Percentiles rank a stretch among this genome's conserved stretches.
Evolutionary conservation across 2,888 invertebrate species (phyloP).

Genomic region (Dyspetes luteomarginatus): DNA sequence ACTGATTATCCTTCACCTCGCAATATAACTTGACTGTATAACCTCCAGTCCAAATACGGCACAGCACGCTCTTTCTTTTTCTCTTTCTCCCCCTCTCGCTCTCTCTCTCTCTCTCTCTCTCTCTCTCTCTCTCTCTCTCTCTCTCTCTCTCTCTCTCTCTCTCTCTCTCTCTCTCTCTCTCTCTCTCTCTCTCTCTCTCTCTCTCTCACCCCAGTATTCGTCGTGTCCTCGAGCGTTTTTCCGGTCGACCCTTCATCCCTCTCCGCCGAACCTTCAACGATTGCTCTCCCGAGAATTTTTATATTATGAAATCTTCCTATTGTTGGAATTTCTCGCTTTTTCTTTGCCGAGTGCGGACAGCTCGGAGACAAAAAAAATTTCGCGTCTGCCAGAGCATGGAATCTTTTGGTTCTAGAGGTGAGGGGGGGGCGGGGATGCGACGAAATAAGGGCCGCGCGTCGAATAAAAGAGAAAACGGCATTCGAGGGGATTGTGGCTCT

Average conservation of each 20-base stretch:
- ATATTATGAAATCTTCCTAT: slow-evolving; percentile 37
- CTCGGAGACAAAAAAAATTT: slow-evolving; percentile 66
- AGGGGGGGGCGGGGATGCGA: neutral
- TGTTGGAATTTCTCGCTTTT: slow-evolving; percentile 28
- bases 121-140: neutral
- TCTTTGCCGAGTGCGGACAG: neutral
- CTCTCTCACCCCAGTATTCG: neutral
- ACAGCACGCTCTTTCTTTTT: neutral
- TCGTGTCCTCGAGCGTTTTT: slow-evolving; percentile 46
- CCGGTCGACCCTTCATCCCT: slow-evolving; percentile 35
- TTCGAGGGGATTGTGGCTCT: slow-evolving; percentile 33
- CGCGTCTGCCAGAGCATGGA: slow-evolving; percentile 71
- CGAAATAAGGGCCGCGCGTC: slow-evolving; percentile 15
- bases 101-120: neutral
- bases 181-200: neutral
- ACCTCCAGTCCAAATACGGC: neutral
- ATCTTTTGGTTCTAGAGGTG: slow-evolving; percentile 17
- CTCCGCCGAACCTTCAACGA: slow-evolving; percentile 7
- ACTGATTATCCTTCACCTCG: slow-evolving; percentile 50
- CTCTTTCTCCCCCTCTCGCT: neutral
- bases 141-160: neutral
- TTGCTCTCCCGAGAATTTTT: slow-evolving; percentile 36
- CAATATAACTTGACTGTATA: slow-evolving; percentile 7
- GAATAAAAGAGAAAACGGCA: slow-evolving; percentile 29
- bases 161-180: too few relatives aligned